A percentile compares a stretch with the other conserved stretches of the same genome.
Evolutionary conservation across 2,797 vertebrate genomes (phyloP).

Genomic region (Acipenser ruthenus): DNA sequence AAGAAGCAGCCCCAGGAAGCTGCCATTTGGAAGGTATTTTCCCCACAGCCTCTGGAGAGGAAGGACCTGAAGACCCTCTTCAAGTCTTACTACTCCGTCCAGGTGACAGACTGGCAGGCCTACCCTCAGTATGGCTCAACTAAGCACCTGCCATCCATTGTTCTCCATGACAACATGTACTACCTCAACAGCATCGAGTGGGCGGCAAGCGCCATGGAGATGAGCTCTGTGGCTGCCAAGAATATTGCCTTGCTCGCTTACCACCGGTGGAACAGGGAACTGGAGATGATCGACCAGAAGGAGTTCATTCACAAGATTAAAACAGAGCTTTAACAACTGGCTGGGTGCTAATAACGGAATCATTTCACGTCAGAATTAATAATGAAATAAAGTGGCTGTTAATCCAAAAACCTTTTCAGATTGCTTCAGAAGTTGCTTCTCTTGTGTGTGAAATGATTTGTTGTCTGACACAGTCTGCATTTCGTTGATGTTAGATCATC

Average conservation of each 20-base stretch:
- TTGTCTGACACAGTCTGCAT: too few relatives aligned
- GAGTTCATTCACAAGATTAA: constrained; percentile 96
- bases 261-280: constrained; percentile 85
- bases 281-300: constrained; percentile 90
- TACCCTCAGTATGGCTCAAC: constrained; percentile 74
- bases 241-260: constrained; percentile 91
- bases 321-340: constrained; percentile 76
- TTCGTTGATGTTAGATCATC: too few relatives aligned
- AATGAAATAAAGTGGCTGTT: too few relatives aligned
- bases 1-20: constrained; percentile 93
- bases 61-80: constrained; percentile 86
- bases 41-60: constrained; percentile 60
- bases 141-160: constrained; percentile 65
- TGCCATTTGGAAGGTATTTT: constrained; percentile 87
- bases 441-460: too few relatives aligned
- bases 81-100: constrained; percentile 94
- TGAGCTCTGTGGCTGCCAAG: constrained; percentile 86
- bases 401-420: too few relatives aligned
- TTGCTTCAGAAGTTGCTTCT: too few relatives aligned
- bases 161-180: constrained; percentile 83
- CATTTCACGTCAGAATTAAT: too few relatives aligned
- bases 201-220: constrained; percentile 92
- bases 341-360: too few relatives aligned
- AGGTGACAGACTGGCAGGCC: constrained; percentile 81
- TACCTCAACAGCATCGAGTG: constrained; percentile 89